Percentiles rank a stretch among this genome's conserved stretches.
phyloP scores from a whole-genome alignment of 2,888 invertebrate genomes.

The Meandrusa payeni region DNA sequence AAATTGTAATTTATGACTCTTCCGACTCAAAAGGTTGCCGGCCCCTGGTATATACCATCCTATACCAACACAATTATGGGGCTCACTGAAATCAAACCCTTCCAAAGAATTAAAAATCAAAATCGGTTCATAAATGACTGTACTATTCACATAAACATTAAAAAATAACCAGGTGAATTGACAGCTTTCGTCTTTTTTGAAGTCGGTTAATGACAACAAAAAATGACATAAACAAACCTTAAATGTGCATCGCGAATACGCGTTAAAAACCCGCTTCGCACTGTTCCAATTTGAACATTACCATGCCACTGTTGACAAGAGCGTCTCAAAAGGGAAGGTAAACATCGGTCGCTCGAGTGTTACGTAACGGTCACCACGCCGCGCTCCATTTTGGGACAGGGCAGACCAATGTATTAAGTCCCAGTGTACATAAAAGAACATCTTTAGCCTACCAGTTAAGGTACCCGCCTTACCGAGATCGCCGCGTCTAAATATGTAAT shows the following conservation, averaged over 20 bases:
- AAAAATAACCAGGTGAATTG: too few relatives aligned
- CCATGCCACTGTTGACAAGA: slow-evolving; percentile 24
- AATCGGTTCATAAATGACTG: too few relatives aligned
- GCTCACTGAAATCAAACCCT: too few relatives aligned
- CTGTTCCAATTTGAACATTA: slow-evolving; percentile 1
- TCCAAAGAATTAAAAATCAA: too few relatives aligned
- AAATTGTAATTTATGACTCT: too few relatives aligned
- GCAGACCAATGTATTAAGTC: slow-evolving; percentile 59
- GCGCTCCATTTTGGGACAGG: slow-evolving; percentile 44
- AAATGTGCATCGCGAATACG: not conserved
- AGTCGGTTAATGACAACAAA: too few relatives aligned
- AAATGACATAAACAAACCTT: slow-evolving; percentile 5
- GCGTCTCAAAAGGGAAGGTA: slow-evolving; percentile 38
- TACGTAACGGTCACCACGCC: slow-evolving; percentile 43
- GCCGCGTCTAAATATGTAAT: slow-evolving; percentile 50
- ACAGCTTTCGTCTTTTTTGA: too few relatives aligned
- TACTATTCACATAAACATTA: too few relatives aligned
- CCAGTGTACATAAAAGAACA: slow-evolving; percentile 52
- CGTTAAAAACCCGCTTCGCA: slow-evolving; percentile 1
- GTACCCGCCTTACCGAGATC: slow-evolving; percentile 51
- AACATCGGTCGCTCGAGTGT: slow-evolving; percentile 44
- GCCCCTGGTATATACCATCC: too few relatives aligned
- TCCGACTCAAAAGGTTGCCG: too few relatives aligned
- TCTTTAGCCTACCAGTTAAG: slow-evolving; percentile 59
- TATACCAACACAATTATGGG: too few relatives aligned